These are phyloP conservation scores for Aphelenchoides fujianensis DNA, from an alignment of 1,140 invertebrate genomes.

Conservation along the genomic window DNA sequence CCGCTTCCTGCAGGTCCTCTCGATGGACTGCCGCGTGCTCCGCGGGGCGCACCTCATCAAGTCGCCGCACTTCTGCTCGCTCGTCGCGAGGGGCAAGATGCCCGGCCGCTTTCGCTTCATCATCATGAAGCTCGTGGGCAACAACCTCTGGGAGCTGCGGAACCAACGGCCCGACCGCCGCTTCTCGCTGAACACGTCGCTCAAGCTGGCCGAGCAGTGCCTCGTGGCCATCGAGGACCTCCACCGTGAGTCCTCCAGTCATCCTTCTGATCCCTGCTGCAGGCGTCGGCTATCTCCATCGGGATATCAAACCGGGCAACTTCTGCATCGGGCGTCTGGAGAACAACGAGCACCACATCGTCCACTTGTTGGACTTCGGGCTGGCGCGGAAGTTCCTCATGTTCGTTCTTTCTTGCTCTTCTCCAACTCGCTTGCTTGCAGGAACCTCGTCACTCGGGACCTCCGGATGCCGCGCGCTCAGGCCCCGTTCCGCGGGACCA, in stretches of 20 bases:
- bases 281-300: conserved; percentile 31
- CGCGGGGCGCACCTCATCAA: conserved; percentile 24
- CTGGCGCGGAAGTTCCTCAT: conserved; percentile 24
- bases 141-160: conserved; percentile 47
- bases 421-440: too few species aligned
- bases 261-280: too few species aligned
- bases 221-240: conserved; percentile 51
- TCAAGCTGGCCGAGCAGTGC: conserved; percentile 37
- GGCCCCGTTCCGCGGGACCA: conserved; percentile 32
- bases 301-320: conserved; percentile 38
- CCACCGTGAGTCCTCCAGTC: too few species aligned
- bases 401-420: conserved; percentile 13
- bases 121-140: conserved; percentile 42
- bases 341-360: conserved; percentile 27
- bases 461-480: conserved; percentile 21
- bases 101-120: conserved; percentile 18
- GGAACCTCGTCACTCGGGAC: conserved; percentile 1
- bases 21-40: conserved; percentile 32
- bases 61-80: conserved; percentile 21
- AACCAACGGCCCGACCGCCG: conserved; percentile 15
- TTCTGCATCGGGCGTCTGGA: conserved; percentile 36
- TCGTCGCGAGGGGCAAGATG: conserved; percentile 29
- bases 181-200: conserved; percentile 46
- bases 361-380: conserved; percentile 34
- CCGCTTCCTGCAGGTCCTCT: conserved; percentile 13